Evolutionary conservation across 2,797 vertebrate genomes (phyloP), one percentile per base, ranked within the genome.

Genomic region (Tapera naevia): DNA sequence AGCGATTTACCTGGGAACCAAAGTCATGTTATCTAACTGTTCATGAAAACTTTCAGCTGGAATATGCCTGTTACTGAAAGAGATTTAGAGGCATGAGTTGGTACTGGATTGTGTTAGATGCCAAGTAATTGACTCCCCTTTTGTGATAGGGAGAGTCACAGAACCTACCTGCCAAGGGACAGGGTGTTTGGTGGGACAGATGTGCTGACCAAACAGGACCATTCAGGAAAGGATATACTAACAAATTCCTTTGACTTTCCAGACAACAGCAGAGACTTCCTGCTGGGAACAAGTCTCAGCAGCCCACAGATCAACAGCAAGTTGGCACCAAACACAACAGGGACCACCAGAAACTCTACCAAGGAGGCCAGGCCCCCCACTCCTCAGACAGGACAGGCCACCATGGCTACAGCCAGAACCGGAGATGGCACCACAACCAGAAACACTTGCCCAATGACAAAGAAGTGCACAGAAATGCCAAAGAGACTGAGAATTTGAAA

Each of bases 361-460:
- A 97, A 98, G 98, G 98, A 88, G 98, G 98, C 96, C 98, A 97
- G 18, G 93, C 97, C 67, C 94, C 98, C 37, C 98, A 98, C 78
- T 85, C 98, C 89, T 98, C 98, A 21, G 98, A 98, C 95, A 98
- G 98, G 95, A 98, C 98, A 12, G 98, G 98, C 54, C 99, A 99
- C 96, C 99, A 99, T 1, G 99, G 99, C 93, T 99, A 99, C 95
- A 99, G 99, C 98, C 99, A 99, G 97, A 99, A 99, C 96, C 98
- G 99, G 58, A 98, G 99, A 95, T 99, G 99, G 99, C 98, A 99
- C 96, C 98, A 99, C 86, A 99, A 98, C 98, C 98, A 98, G 97
- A 99, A 98, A 96, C 98, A 98, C 88, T 97, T 95, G 0, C 97
- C 97, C 6, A 97, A 96, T 0, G 98, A 98, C 91, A 98, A 98